These are phyloP conservation scores for Himantopus leucocephalus DNA, from an alignment of 2,113 vertebrate species.

Conservation along the genomic window DNA sequence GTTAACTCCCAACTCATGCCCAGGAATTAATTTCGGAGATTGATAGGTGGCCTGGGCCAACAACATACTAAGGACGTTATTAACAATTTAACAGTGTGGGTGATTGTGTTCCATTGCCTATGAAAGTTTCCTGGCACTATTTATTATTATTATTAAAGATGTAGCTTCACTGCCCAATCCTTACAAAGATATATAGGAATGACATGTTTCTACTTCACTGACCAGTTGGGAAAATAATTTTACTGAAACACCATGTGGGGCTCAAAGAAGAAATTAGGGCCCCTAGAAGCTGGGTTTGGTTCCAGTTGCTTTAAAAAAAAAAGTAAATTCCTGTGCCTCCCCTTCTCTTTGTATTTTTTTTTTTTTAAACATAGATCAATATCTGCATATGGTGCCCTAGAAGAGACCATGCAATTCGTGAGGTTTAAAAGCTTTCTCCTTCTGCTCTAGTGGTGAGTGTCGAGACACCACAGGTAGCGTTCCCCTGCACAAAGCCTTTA, in stretches of 20 bases:
- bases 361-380: too few relatives aligned
- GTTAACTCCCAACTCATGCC: neutral
- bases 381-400: neutral
- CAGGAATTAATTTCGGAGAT: neutral
- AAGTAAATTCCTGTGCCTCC: neutral
- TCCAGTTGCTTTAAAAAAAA: neutral
- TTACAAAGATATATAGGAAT: neutral
- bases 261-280: neutral
- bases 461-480: too few relatives aligned
- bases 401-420: neutral
- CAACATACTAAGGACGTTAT: neutral
- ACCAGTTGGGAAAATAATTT: neutral
- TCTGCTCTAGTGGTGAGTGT: rapidly evolving
- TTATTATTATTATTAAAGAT: neutral
- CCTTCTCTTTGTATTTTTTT: neutral
- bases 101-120: neutral
- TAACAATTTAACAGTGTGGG: neutral
- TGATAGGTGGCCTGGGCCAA: neutral
- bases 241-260: neutral
- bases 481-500: neutral
- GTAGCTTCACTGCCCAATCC: neutral
- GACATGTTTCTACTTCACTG: neutral
- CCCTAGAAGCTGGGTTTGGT: neutral
- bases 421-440: neutral
- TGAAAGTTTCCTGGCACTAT: neutral